Conservation (phyloP, 2,113 vertebrate species). For the Murina feae region DNA sequence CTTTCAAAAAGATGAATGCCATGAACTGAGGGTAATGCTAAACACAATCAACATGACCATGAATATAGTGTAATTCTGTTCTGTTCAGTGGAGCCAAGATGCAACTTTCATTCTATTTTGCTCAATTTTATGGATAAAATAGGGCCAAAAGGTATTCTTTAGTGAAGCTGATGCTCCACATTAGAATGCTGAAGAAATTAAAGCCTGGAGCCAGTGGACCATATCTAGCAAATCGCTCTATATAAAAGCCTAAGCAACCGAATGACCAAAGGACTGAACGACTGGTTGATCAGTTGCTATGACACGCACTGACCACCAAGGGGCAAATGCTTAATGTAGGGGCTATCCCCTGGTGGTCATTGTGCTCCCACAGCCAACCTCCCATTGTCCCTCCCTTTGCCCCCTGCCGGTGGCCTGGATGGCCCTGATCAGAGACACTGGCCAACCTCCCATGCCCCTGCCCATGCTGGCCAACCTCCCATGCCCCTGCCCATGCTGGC, state of each 20-base stretch:
- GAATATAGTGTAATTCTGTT: slow-evolving; percentile 65
- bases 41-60: slow-evolving; percentile 61
- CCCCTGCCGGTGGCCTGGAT: no score
- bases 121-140: slow-evolving; percentile 59
- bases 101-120: slow-evolving; percentile 60
- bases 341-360: no score
- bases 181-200: slow-evolving; percentile 47
- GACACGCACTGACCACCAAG: no score
- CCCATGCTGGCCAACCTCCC: no score
- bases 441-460: no score
- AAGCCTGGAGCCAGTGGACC: neutral
- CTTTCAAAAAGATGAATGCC: slow-evolving; percentile 73
- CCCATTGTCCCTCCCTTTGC: rapidly evolving
- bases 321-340: no score
- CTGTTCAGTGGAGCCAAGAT: slow-evolving; percentile 62
- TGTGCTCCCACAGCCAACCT: no score
- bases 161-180: slow-evolving; percentile 44
- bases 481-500: no score
- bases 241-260: no score
- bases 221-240: slow-evolving; percentile 31
- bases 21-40: slow-evolving; percentile 59
- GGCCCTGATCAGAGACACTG: no score
- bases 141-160: slow-evolving; percentile 33
- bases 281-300: no score
- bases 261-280: no score